Evolutionary conservation across 35 echinoderm and acorn worm species (phyloP).

Genomic region (Amphiura filiformis): DNA sequence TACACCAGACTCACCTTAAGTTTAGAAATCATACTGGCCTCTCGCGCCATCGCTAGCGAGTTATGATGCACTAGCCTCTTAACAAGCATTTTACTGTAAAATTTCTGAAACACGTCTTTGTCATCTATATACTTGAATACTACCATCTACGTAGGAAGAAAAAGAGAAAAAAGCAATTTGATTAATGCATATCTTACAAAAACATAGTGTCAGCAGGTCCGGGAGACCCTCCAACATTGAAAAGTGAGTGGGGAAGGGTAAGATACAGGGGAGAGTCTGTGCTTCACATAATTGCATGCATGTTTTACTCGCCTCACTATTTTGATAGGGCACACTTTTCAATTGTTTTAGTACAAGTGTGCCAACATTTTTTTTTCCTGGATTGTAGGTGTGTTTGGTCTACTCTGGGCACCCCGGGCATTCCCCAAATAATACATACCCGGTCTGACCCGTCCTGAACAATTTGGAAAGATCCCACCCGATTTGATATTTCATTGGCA

Average conservation of each 20-base stretch:
- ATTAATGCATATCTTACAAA: background rate
- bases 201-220: background rate
- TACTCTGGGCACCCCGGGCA: no score
- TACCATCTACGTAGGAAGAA: conserved; percentile 94
- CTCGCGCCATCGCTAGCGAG: conserved; percentile 82
- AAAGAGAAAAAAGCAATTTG: background rate
- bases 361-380: no score
- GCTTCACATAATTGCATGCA: no score
- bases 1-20: conserved; percentile 87
- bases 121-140: conserved; percentile 99
- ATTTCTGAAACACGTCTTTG: conserved; percentile 97
- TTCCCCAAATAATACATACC: no score
- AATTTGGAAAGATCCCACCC: no score
- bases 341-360: no score
- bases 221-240: no score
- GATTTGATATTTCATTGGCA: no score
- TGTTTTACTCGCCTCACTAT: background rate
- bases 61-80: conserved; percentile 97
- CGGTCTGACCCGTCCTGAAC: no score
- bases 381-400: no score
- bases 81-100: conserved; percentile 95
- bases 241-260: background rate
- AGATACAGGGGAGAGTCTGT: no score
- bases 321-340: no score
- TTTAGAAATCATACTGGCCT: conserved; percentile 97